Percentiles rank a stretch among this genome's conserved stretches.
Conservation (phyloP, 1,140 invertebrate species). For the Drosophila ambigua region DNA sequence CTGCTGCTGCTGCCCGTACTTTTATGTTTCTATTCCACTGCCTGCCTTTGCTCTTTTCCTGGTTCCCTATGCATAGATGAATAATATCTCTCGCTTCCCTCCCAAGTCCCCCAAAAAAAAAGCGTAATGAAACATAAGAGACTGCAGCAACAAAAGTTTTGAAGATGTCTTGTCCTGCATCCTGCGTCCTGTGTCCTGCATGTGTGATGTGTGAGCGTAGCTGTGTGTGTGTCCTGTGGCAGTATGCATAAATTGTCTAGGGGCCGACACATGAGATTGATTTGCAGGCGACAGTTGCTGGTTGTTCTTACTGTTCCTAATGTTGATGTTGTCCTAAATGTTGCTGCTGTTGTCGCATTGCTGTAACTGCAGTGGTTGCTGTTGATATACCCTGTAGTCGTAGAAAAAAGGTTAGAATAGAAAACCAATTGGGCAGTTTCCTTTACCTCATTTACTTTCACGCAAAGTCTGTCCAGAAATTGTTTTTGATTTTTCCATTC, state of each 20-base stretch:
- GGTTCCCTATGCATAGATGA: conserved; percentile 52
- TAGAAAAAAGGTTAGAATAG: too few species aligned
- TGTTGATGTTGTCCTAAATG: conserved; percentile 34
- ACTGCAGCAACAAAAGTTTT: conserved; percentile 43
- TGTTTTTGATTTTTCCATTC: too few species aligned
- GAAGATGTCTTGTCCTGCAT: conserved; percentile 55
- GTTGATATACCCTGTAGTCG: conserved; percentile 24
- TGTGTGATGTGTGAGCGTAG: conserved; percentile 1
- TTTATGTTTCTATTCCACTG: conserved; percentile 18
- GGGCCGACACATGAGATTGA: conserved; percentile 71
- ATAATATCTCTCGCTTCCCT: conserved; percentile 6
- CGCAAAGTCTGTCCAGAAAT: too few species aligned
- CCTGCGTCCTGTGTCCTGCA: background rate
- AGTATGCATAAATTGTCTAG: conserved; percentile 75
- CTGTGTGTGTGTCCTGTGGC: conserved; percentile 32
- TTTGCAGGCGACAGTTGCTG: conserved; percentile 77
- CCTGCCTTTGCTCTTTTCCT: conserved; percentile 39
- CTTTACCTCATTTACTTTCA: too few species aligned
- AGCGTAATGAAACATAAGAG: conserved; percentile 73
- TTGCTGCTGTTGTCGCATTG: conserved; percentile 18
- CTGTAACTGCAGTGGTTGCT: conserved; percentile 15
- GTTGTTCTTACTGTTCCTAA: conserved; percentile 32
- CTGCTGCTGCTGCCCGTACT: background rate
- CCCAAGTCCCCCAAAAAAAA: conserved; percentile 48
- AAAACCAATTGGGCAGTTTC: background rate